Conservation (phyloP, 2,888 invertebrate genomes). For the Ashinkailepas kermadecensis region DNA sequence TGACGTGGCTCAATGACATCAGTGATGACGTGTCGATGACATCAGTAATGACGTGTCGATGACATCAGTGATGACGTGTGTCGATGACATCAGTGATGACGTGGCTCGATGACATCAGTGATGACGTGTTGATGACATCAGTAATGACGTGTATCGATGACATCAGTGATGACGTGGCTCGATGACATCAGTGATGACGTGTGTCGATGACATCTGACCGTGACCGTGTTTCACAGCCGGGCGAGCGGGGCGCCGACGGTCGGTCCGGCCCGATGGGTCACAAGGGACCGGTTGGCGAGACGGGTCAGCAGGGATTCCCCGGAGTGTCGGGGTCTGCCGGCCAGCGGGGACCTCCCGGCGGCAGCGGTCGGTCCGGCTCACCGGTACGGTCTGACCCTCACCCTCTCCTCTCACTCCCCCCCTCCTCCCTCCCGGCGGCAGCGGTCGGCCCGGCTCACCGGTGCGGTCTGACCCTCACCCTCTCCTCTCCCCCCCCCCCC, state of each 20-base stretch:
- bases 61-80: neutral
- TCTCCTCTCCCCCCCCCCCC: no score
- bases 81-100: neutral
- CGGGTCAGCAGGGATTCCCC: conserved; percentile 31
- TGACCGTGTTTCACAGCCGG: neutral
- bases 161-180: no score
- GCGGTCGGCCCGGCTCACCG: no score
- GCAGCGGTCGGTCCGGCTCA: conserved; percentile 27
- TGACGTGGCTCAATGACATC: no score
- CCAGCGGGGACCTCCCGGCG: conserved; percentile 51
- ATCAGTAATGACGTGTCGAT: no score
- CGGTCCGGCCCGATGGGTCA: conserved; percentile 37
- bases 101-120: no score
- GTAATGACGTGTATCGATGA: no score
- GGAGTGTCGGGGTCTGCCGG: conserved; percentile 36
- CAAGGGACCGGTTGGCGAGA: conserved; percentile 41
- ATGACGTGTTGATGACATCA: no score
- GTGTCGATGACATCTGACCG: neutral
- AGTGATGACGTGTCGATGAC: no score
- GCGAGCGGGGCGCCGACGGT: conserved; percentile 36
- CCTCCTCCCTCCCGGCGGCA: conserved; percentile 42
- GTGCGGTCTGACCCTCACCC: no score
- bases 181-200: neutral
- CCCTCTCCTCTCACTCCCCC: no score
- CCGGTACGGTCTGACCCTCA: no score